These are phyloP conservation scores for Notocelia uddmanniana DNA, from an alignment of 2,888 invertebrate species.

Conservation along the genomic window DNA sequence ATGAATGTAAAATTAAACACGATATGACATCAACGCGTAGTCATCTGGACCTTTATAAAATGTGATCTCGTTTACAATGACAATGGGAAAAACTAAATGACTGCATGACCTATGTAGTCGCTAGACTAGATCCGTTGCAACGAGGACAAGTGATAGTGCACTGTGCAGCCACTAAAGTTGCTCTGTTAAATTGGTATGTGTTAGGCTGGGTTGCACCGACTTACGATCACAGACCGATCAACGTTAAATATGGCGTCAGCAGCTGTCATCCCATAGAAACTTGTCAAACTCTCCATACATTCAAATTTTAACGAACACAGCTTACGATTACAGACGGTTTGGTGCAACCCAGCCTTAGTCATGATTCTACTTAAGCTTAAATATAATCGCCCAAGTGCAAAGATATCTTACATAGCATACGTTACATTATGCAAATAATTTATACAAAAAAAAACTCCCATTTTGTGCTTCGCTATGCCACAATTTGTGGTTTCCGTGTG, in stretches of 20 bases:
- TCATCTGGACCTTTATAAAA: slow-evolving; percentile 26
- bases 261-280: too few relatives aligned
- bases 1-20: slow-evolving; percentile 35
- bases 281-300: too few relatives aligned
- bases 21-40: slow-evolving; percentile 35
- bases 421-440: too few relatives aligned
- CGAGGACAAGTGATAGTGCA: slow-evolving; percentile 43
- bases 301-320: too few relatives aligned
- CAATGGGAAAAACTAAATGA: slow-evolving; percentile 43
- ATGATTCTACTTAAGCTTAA: not conserved
- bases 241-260: too few relatives aligned
- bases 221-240: too few relatives aligned
- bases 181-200: slow-evolving; percentile 11
- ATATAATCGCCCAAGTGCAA: not conserved
- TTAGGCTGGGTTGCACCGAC: too few relatives aligned
- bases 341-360: too few relatives aligned
- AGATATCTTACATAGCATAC: not conserved
- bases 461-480: too few relatives aligned
- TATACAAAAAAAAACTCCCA: too few relatives aligned
- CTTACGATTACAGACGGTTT: too few relatives aligned
- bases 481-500: too few relatives aligned
- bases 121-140: slow-evolving; percentile 16
- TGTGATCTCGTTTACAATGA: slow-evolving; percentile 23
- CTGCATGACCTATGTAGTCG: slow-evolving; percentile 11
- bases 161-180: slow-evolving; percentile 18